Base-by-base conservation (phyloP, 2,113 vertebrate species). In the Urocolius indicus region DNA sequence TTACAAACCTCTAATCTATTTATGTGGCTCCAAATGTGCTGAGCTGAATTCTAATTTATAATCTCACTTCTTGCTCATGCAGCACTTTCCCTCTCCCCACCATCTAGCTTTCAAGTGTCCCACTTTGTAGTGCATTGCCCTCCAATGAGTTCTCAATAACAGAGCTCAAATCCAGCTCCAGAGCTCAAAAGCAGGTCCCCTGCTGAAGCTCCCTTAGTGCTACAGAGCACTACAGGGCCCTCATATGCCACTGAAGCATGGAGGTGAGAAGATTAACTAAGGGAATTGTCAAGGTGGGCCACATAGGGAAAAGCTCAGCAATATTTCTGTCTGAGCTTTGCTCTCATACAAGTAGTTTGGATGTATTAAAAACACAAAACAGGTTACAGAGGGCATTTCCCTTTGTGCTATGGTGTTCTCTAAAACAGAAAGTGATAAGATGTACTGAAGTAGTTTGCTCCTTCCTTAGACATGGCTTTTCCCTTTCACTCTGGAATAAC, bases 31-130 rank as follows among this genome's bases (percentile, higher is more conserved):
- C 87, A 87, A 96, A 75, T 2, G 13, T 94, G 87, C 52, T 95
- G 77, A 94, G 83, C 90, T 84, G 74, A 84, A 73, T 80, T 89
- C 85, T 94, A 96, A 68, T 91, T 89, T 87, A 88, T 95, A 96
- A 88, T 96, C 94, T 94, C 65, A 34, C 72, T 80, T 89, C 55
- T 92, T 84, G 73, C 87, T 91, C 93, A 85, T 38, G 69, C 54
- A 91, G 89, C 71, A 58, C 62, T 87, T 91, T 38, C 62, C 73
- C 84, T 54, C 57, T 92, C 21, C 77, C 43, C 67, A 95, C 78
- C 27, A 87, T 46, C 54, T 54, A 82, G 77, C 62, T 89, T 96
- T 77, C 90, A 88, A 94, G 82, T 34, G 59, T 63, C 72, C 61
- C 69, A 63, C 86, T 92, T 78, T 66, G 84, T 72, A 89, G 5